phyloP scores from a whole-genome alignment of 2,888 invertebrate species.

The Ariolimax columbianus region DNA sequence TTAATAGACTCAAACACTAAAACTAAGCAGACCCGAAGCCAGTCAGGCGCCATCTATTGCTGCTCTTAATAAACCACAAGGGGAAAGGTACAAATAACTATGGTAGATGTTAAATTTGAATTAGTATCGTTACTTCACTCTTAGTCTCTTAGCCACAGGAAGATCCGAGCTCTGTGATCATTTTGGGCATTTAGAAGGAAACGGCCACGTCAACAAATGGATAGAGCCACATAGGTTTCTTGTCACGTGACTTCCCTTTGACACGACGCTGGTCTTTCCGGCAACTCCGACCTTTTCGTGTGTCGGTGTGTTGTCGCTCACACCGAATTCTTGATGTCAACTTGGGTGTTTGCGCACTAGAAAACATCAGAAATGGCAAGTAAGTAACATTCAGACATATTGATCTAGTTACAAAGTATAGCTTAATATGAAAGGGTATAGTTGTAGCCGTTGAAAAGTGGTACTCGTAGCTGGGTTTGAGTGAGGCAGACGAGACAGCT shows the following conservation, averaged over 20 bases:
- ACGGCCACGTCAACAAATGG: not conserved
- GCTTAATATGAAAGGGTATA: not conserved
- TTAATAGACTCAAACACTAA: no score
- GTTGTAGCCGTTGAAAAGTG: not conserved
- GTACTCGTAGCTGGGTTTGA: not conserved
- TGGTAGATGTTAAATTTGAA: no score
- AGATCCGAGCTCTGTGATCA: no score
- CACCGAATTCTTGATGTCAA: not conserved
- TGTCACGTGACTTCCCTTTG: not conserved
- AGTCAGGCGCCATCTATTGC: no score
- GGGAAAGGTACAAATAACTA: no score
- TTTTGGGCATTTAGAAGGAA: no score
- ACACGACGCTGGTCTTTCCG: constrained; percentile 30
- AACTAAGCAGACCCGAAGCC: no score
- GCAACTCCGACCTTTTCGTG: not conserved
- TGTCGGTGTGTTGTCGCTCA: not conserved
- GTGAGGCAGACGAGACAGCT: not conserved
- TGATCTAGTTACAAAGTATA: not conserved
- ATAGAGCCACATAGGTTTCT: not conserved
- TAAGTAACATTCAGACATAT: not conserved
- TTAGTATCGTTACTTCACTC: no score
- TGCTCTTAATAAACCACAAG: no score
- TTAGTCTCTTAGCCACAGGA: no score
- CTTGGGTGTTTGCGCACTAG: not conserved
- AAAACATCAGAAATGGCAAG: constrained; percentile 19